Conservation (phyloP, 2,797 vertebrate species). For the Aulostomus chinensis region DNA sequence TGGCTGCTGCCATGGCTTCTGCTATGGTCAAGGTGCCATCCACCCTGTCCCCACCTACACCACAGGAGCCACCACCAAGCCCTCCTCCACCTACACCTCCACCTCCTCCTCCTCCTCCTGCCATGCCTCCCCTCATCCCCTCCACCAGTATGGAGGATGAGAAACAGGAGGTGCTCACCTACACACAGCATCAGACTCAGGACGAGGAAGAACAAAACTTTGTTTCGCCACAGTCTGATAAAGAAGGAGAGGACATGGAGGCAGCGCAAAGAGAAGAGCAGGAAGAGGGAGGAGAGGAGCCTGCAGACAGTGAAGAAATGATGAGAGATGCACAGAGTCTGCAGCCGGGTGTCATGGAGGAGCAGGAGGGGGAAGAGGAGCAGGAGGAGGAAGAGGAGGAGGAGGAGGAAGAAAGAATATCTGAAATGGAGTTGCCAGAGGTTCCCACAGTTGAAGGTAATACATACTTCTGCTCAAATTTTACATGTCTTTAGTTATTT, state of each 20-base stretch:
- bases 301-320: conserved; percentile 23
- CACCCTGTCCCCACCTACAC: conserved; percentile 46
- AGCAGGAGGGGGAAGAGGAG: conserved; percentile 11
- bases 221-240: conserved; percentile 6
- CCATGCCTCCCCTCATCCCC: conserved; percentile 49
- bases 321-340: conserved; percentile 8
- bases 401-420: conserved; percentile 29
- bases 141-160: conserved; percentile 29
- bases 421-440: conserved; percentile 37
- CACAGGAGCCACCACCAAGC: conserved; percentile 54
- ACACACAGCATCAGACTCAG: conserved; percentile 22
- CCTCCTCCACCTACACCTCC: conserved; percentile 63
- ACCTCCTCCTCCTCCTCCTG: conserved; percentile 50
- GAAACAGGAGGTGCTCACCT: conserved; percentile 32
- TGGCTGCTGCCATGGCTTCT: conserved; percentile 66
- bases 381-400: conserved; percentile 20
- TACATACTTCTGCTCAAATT: not conserved
- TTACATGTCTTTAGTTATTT: too few relatives aligned
- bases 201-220: conserved; percentile 18
- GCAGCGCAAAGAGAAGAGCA: conserved; percentile 8
- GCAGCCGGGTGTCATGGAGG: not conserved
- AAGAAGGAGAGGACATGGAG: conserved; percentile 27
- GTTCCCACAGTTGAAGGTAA: conserved; percentile 65
- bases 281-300: conserved; percentile 24
- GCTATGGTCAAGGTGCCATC: conserved; percentile 63